Conservation (phyloP, 2,888 invertebrate species). For the Drosophila vallismaia region DNA sequence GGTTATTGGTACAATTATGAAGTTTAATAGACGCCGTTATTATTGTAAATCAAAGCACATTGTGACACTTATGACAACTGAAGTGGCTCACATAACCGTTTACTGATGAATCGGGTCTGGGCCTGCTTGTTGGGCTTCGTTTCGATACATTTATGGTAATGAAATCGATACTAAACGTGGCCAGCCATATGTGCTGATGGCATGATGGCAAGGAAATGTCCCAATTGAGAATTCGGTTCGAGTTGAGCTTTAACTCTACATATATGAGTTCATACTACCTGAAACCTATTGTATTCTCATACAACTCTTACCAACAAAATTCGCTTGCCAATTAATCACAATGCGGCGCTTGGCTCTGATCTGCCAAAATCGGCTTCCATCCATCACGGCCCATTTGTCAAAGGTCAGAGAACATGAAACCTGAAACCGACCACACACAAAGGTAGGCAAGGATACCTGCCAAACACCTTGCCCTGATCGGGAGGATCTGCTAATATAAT, state of each 20-base stretch:
- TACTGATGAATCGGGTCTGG: constrained; percentile 38
- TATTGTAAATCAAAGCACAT: constrained; percentile 80
- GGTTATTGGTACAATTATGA: constrained; percentile 78
- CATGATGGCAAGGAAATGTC: neutral
- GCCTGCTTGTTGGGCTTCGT: constrained; percentile 8
- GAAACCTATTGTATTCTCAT: neutral
- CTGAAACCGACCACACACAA: constrained; percentile 61
- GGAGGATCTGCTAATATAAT: constrained; percentile 51
- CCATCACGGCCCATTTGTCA: constrained; percentile 72
- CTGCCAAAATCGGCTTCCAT: constrained; percentile 44
- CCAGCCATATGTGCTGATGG: neutral
- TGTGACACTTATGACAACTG: constrained; percentile 79
- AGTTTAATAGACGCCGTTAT: constrained; percentile 78
- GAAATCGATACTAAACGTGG: constrained; percentile 54
- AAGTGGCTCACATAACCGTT: constrained; percentile 81
- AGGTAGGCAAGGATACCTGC: constrained; percentile 9
- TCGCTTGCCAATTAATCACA: constrained; percentile 61
- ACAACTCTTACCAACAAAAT: constrained; percentile 19
- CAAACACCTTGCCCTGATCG: constrained; percentile 50
- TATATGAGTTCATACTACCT: neutral
- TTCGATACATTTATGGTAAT: constrained; percentile 54
- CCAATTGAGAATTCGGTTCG: no score
- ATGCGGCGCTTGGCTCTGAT: constrained; percentile 58
- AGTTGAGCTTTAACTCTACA: no score
- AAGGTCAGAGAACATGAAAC: constrained; percentile 56